These are phyloP conservation scores for Apotomis betuletana DNA, from an alignment of 2,888 invertebrate genomes.

Conservation along the genomic window DNA sequence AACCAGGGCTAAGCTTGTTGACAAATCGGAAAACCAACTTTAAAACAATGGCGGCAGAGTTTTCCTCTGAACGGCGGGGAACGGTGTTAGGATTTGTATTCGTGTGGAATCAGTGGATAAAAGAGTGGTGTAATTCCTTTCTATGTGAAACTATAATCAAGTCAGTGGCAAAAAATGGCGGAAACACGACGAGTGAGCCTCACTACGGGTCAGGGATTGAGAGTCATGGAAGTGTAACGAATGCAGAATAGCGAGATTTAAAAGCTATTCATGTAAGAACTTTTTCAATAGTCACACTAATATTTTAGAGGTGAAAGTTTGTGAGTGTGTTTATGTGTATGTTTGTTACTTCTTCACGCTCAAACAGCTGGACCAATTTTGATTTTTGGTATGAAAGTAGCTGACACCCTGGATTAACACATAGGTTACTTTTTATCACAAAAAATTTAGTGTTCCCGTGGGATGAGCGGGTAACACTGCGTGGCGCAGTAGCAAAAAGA, in stretches of 20 bases:
- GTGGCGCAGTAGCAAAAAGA: too few relatives aligned
- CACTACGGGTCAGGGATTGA: background rate
- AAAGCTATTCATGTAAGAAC: background rate
- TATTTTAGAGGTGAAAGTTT: too few relatives aligned
- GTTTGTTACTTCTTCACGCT: too few relatives aligned
- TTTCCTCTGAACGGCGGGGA: background rate
- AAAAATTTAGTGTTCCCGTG: too few relatives aligned
- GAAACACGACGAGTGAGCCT: slow-evolving; percentile 10
- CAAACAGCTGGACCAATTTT: too few relatives aligned
- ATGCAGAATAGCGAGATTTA: background rate
- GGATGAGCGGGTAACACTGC: too few relatives aligned
- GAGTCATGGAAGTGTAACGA: background rate
- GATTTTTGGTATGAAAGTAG: too few relatives aligned
- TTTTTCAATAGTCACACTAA: background rate
- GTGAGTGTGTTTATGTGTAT: too few relatives aligned
- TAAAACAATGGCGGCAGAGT: slow-evolving; percentile 39
- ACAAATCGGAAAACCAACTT: slow-evolving; percentile 53
- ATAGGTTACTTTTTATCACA: too few relatives aligned
- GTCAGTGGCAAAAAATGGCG: slow-evolving; percentile 14
- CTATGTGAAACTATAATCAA: slow-evolving; percentile 36
- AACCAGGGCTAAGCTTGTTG: slow-evolving; percentile 46
- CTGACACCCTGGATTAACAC: too few relatives aligned
- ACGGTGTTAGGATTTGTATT: slow-evolving; percentile 35
- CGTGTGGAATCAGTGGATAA: slow-evolving; percentile 26
- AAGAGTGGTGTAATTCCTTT: slow-evolving; percentile 28